These are phyloP conservation scores for Himalopsyche japonica DNA, from an alignment of 2,888 invertebrate genomes.

Conservation along the genomic window DNA sequence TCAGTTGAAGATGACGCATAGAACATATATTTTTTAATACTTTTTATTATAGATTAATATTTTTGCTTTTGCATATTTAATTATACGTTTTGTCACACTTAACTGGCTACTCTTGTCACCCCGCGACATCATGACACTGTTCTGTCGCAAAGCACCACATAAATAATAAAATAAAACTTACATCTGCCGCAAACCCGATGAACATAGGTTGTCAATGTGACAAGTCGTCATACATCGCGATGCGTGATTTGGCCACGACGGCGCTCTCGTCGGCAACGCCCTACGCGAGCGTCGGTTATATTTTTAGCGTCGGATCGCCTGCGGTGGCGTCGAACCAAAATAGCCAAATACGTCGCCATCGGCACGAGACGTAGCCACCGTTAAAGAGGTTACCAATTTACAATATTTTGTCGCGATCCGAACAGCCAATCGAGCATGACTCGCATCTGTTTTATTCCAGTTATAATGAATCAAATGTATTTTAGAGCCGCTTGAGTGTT, in stretches of 20 bases:
- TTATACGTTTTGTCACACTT: too few relatives aligned
- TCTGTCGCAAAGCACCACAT: neutral
- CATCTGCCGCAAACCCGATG: neutral
- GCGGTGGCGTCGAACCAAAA: conserved; percentile 31
- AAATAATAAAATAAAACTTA: neutral
- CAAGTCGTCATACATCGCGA: neutral
- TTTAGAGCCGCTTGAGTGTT: too few relatives aligned
- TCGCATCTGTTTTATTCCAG: neutral
- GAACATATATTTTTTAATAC: too few relatives aligned
- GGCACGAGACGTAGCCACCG: neutral
- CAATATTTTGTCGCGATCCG: neutral
- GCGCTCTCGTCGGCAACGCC: neutral
- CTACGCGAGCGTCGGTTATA: conserved; percentile 16
- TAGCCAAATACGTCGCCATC: conserved; percentile 8
- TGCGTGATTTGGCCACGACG: neutral
- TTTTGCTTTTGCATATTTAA: too few relatives aligned
- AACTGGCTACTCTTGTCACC: too few relatives aligned
- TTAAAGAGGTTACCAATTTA: neutral
- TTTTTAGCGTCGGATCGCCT: conserved; percentile 28
- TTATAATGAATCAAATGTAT: too few relatives aligned
- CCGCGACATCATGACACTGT: neutral
- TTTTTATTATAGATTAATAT: too few relatives aligned
- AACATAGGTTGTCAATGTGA: neutral
- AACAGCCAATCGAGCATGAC: neutral
- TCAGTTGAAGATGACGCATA: too few relatives aligned